Evolutionary conservation across 2,888 invertebrate species (phyloP).

Genomic region (Machimus atricapillus): DNA sequence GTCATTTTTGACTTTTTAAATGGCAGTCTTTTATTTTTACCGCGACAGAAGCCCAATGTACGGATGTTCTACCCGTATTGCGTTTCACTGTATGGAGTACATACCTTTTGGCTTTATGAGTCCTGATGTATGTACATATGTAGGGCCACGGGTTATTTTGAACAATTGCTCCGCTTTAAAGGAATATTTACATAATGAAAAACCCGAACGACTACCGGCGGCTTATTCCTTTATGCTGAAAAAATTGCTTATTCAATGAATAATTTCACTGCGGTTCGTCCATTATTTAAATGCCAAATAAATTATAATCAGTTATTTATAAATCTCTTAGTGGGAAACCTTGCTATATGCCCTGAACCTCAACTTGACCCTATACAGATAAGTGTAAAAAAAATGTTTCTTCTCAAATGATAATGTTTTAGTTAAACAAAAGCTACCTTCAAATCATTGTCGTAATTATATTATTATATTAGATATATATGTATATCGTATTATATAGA

Average conservation of each 20-base stretch:
- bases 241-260: not conserved
- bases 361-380: not conserved
- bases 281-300: not conserved
- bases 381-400: not conserved
- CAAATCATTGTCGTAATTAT: too few relatives aligned
- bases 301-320: not conserved
- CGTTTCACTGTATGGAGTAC: not conserved
- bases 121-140: not conserved
- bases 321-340: not conserved
- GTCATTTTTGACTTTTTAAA: not conserved
- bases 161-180: not conserved
- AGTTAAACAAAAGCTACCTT: too few relatives aligned
- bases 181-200: not conserved
- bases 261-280: not conserved
- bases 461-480: too few relatives aligned
- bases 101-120: not conserved
- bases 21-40: not conserved
- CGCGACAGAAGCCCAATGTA: not conserved
- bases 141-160: not conserved
- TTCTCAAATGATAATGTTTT: not conserved
- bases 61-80: not conserved
- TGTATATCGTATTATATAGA: too few relatives aligned
- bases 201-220: not conserved
- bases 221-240: not conserved
- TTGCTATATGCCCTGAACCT: not conserved